Percentiles rank a stretch among this genome's conserved stretches.
phyloP scores from a whole-genome alignment of 2,888 invertebrate genomes.

The Conops quadrifasciatus region DNA sequence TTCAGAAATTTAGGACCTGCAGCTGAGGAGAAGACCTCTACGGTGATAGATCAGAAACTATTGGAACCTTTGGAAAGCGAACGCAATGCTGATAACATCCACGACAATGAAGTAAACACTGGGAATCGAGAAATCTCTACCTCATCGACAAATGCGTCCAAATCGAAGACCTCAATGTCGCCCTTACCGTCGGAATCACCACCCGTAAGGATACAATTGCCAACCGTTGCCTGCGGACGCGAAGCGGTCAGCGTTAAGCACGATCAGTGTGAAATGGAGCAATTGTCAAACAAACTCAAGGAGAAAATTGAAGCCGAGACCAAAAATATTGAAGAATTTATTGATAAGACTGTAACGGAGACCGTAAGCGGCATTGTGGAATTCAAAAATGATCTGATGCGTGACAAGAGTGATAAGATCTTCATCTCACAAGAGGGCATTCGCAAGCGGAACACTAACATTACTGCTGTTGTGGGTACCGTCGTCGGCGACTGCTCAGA shows the following conservation, averaged over 20 bases:
- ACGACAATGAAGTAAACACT: slow-evolving; percentile 1
- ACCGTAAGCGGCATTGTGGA: slow-evolving; percentile 65
- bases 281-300: slow-evolving; percentile 62
- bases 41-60: background rate
- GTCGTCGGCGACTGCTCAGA: slow-evolving; percentile 41
- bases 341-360: slow-evolving; percentile 65
- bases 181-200: slow-evolving; percentile 2
- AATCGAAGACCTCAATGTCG: background rate
- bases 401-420: slow-evolving; percentile 50
- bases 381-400: slow-evolving; percentile 65
- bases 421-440: slow-evolving; percentile 52
- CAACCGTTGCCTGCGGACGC: slow-evolving; percentile 50
- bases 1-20: slow-evolving; percentile 36
- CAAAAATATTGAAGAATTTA: slow-evolving; percentile 65
- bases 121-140: background rate
- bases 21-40: background rate
- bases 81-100: background rate
- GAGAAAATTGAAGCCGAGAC: slow-evolving; percentile 65
- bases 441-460: slow-evolving; percentile 58
- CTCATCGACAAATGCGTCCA: background rate
- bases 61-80: background rate
- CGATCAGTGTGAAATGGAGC: slow-evolving; percentile 65
- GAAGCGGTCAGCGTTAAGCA: slow-evolving; percentile 62
- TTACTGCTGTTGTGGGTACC: slow-evolving; percentile 38
- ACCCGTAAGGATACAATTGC: slow-evolving; percentile 28